Evolutionary conservation across 2,888 invertebrate species (phyloP).

Genomic region (Opisthograptis luteolata): DNA sequence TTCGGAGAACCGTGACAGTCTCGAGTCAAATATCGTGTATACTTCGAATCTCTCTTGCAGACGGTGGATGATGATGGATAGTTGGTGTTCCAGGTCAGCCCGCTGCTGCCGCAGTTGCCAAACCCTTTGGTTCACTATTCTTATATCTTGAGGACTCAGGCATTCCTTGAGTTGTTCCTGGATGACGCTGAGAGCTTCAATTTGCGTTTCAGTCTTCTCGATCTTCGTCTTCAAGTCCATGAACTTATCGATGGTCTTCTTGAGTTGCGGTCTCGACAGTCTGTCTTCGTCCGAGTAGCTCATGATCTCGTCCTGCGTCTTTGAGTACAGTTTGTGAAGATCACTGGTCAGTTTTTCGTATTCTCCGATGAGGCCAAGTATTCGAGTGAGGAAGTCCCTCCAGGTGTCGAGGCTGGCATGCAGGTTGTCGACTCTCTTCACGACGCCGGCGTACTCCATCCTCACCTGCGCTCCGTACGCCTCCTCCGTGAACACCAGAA

Average conservation of each 20-base stretch:
- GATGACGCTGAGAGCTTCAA: constrained; percentile 89
- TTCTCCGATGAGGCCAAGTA: constrained; percentile 85
- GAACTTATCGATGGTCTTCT: constrained; percentile 86
- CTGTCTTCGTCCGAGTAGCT: constrained; percentile 82
- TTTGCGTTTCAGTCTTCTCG: constrained; percentile 83
- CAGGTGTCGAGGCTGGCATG: constrained; percentile 93
- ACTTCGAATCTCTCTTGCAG: constrained; percentile 90
- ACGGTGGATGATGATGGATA: constrained; percentile 88
- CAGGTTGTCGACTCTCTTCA: constrained; percentile 90
- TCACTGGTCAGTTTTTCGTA: constrained; percentile 86
- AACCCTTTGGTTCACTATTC: constrained; percentile 90
- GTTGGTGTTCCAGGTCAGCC: constrained; percentile 91
- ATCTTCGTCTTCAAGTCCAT: constrained; percentile 85
- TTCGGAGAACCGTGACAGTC: constrained; percentile 86
- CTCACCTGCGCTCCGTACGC: constrained; percentile 90
- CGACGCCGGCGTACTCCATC: constrained; percentile 91
- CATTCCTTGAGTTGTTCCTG: constrained; percentile 94
- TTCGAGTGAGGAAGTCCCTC: constrained; percentile 89
- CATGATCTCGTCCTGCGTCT: constrained; percentile 85
- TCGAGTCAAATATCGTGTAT: constrained; percentile 88
- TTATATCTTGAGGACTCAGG: constrained; percentile 92
- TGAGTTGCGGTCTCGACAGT: constrained; percentile 85
- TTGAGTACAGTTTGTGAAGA: constrained; percentile 86
- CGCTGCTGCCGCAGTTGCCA: constrained; percentile 92
- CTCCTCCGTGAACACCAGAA: constrained; percentile 90